These are phyloP conservation scores for Patella caerulea DNA, from an alignment of 2,888 invertebrate genomes.

Conservation along the genomic window DNA sequence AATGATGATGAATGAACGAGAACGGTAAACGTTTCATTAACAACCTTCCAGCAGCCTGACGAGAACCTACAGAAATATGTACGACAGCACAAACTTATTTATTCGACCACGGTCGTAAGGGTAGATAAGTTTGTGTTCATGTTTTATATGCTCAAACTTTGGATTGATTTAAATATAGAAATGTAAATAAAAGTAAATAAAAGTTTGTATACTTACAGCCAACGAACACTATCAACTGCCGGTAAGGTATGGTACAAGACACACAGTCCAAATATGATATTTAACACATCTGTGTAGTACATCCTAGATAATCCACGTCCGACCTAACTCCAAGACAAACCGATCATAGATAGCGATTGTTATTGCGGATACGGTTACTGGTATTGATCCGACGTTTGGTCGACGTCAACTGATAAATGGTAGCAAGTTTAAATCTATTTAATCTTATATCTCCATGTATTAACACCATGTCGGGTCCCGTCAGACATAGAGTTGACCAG, in stretches of 20 bases:
- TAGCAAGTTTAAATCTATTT: conserved; percentile 1
- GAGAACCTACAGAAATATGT: too few species aligned
- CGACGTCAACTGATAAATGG: conserved; percentile 5
- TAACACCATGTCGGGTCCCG: background rate
- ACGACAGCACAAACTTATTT: too few species aligned
- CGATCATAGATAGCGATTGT: background rate
- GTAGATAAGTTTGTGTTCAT: too few species aligned
- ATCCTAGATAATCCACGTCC: background rate
- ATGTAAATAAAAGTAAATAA: too few species aligned
- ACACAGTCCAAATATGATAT: conserved; percentile 2
- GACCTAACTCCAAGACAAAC: background rate
- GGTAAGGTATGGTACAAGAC: background rate
- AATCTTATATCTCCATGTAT: background rate
- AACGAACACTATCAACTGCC: background rate
- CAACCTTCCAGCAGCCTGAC: too few species aligned
- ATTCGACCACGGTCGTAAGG: too few species aligned
- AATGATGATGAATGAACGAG: too few species aligned
- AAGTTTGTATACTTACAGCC: background rate
- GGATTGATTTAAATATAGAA: too few species aligned
- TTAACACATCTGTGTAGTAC: conserved; percentile 9
- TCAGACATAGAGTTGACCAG: background rate
- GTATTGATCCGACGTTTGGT: background rate
- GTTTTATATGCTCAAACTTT: too few species aligned
- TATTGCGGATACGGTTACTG: background rate
- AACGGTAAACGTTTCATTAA: too few species aligned